Percentiles rank a stretch among this genome's conserved stretches.
These are phyloP conservation scores for Macrobrachium rosenbergii DNA, from an alignment of 1,140 invertebrate species.

Conservation along the genomic window DNA sequence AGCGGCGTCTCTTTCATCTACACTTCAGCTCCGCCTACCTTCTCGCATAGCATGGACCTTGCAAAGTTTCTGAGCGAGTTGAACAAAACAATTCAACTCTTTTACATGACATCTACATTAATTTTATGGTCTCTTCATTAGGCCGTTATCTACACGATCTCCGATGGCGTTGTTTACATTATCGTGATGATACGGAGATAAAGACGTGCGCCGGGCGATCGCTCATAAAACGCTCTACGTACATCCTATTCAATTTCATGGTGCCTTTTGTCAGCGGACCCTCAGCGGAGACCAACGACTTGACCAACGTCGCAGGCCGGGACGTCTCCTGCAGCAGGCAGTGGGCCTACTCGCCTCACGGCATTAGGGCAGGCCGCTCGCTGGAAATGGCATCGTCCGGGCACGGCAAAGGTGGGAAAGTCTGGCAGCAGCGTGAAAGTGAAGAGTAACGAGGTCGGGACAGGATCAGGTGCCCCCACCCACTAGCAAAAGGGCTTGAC, in stretches of 20 bases:
- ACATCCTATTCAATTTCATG: conserved; percentile 51
- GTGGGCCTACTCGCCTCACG: not conserved
- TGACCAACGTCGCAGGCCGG: not conserved
- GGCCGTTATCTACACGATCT: conserved; percentile 24
- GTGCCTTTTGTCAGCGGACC: conserved; percentile 36
- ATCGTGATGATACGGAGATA: conserved; percentile 28
- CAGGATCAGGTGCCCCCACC: no score
- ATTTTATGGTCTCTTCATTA: conserved; percentile 45
- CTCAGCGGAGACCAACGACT: not conserved
- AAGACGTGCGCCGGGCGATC: conserved; percentile 21
- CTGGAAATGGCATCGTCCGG: no score
- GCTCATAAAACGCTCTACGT: conserved; percentile 26
- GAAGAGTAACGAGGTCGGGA: not conserved
- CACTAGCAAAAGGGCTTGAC: not conserved
- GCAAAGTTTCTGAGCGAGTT: not conserved
- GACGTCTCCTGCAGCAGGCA: not conserved
- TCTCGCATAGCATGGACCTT: conserved; percentile 29
- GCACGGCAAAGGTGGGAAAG: not conserved
- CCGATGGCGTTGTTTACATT: conserved; percentile 26
- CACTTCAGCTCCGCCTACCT: conserved; percentile 42
- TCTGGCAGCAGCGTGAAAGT: not conserved
- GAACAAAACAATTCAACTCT: conserved; percentile 44
- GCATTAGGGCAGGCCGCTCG: no score
- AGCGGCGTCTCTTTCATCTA: conserved; percentile 57
- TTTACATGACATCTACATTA: conserved; percentile 53